phyloP scores from a whole-genome alignment of 1,140 invertebrate species.

The Fopius arisanus region DNA sequence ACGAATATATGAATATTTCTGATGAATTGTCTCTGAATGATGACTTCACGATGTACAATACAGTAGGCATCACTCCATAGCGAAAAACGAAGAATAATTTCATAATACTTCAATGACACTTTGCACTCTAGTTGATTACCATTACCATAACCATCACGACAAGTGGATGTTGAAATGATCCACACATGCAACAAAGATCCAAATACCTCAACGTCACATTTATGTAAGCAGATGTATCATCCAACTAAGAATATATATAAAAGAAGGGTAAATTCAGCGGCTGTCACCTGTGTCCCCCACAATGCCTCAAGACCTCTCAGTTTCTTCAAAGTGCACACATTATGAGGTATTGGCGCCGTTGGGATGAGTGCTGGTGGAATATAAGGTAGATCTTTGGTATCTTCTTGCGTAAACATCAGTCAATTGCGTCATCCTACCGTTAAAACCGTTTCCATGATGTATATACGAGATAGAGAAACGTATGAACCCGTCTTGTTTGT shows the following conservation, averaged over 20 bases:
- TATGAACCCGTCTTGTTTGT: not conserved
- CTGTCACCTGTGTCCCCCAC: not conserved
- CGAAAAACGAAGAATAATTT: not conserved
- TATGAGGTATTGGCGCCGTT: too few species aligned
- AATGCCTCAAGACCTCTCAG: too few species aligned
- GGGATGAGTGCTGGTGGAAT: not conserved
- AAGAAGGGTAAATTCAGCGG: not conserved
- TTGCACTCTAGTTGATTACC: not conserved
- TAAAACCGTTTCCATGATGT: not conserved
- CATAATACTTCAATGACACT: not conserved
- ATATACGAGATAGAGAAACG: not conserved
- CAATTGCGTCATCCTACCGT: not conserved
- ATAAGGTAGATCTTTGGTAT: not conserved
- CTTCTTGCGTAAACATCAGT: slow-evolving; percentile 4
- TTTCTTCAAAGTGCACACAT: too few species aligned
- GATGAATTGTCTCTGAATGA: too few species aligned
- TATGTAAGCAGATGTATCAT: not conserved
- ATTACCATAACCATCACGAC: not conserved
- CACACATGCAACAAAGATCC: not conserved
- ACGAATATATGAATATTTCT: too few species aligned
- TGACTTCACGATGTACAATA: too few species aligned
- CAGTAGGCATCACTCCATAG: too few species aligned
- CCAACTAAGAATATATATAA: not conserved
- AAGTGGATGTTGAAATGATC: not conserved
- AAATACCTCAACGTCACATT: not conserved